phyloP scores from a whole-genome alignment of 2,888 invertebrate genomes.

The Machimus rusticus region DNA sequence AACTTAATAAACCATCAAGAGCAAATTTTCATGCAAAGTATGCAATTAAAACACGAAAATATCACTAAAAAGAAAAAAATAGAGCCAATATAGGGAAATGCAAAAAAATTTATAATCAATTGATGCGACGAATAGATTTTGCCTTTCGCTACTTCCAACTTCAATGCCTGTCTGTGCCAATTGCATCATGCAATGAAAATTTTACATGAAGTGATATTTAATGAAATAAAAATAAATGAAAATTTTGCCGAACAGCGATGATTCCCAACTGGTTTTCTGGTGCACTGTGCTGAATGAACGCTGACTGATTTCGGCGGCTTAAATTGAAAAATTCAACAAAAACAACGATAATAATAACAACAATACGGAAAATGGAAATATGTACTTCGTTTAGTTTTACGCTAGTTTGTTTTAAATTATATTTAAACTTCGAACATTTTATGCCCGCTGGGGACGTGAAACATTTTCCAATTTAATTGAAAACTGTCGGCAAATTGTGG shows the following conservation, averaged over 20 bases:
- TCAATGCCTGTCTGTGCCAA: neutral
- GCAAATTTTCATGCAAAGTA: neutral
- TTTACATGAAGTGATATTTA: neutral
- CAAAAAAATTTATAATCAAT: neutral
- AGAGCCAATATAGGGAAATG: neutral
- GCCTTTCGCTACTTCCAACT: neutral
- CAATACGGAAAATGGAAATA: neutral
- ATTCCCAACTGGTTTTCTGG: neutral
- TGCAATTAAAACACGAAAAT: neutral
- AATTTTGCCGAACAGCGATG: neutral
- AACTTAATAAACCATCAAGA: neutral
- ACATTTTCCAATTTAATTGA: neutral
- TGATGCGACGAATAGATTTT: neutral
- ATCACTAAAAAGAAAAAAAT: neutral
- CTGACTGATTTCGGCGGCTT: neutral
- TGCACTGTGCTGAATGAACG: neutral
- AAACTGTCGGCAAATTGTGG: neutral
- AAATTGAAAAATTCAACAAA: neutral
- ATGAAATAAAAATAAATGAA: neutral
- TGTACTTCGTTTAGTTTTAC: neutral
- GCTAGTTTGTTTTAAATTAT: neutral
- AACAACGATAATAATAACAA: neutral
- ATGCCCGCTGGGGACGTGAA: neutral
- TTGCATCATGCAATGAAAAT: neutral
- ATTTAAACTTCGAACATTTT: neutral